Conservation (phyloP, 1,140 invertebrate genomes). For the Scylla paramamosain region DNA sequence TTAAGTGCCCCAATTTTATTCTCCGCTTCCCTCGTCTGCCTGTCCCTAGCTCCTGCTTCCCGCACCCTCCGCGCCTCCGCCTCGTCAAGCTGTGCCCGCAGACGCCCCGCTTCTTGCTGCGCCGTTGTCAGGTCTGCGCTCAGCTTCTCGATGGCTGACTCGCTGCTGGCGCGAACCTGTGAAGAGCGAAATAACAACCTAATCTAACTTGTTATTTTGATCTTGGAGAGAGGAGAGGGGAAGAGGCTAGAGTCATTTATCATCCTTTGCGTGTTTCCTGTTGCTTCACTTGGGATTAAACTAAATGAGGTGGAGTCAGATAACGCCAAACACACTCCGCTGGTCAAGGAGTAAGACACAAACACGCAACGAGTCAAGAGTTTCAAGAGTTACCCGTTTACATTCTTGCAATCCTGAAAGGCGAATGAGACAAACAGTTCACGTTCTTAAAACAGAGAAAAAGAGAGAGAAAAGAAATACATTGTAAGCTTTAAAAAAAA, state of each 20-base stretch:
- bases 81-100: constrained; percentile 50
- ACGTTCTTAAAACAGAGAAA: too few species aligned
- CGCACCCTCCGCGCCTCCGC: constrained; percentile 2
- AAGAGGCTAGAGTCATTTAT: background rate
- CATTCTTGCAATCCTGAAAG: too few species aligned
- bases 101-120: constrained; percentile 59
- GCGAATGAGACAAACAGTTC: too few species aligned
- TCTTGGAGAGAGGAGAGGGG: background rate
- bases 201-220: too few species aligned
- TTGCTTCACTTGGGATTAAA: too few species aligned
- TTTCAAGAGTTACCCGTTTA: too few species aligned
- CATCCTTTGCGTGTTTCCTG: background rate
- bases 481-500: too few species aligned
- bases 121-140: constrained; percentile 36
- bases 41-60: constrained; percentile 17
- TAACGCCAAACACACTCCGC: too few species aligned
- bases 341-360: too few species aligned
- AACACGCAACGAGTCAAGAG: too few species aligned
- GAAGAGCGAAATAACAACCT: background rate
- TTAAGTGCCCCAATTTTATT: background rate
- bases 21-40: background rate
- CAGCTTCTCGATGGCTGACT: constrained; percentile 60
- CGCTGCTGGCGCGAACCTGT: constrained; percentile 67
- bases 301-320: too few species aligned
- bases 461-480: too few species aligned